Evolutionary conservation across 2,113 vertebrate species (phyloP).

Genomic region (Petromus typicus): DNA sequence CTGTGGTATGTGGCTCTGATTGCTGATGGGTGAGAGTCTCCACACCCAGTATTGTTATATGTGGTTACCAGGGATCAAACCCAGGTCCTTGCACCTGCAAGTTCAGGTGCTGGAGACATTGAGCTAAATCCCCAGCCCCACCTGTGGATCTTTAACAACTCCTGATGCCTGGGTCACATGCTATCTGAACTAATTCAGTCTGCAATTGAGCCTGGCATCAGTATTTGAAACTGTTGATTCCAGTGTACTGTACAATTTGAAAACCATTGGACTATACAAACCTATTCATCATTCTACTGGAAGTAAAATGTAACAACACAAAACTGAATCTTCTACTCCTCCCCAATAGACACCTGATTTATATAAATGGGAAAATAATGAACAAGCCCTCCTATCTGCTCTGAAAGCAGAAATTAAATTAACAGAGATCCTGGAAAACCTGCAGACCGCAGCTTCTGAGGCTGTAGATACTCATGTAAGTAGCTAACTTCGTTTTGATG

Average conservation of each 20-base stretch:
- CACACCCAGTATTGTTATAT: too few relatives aligned
- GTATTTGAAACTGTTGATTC: neutral
- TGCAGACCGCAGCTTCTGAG: neutral
- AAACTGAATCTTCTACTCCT: neutral
- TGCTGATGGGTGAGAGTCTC: too few relatives aligned
- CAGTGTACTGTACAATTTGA: neutral
- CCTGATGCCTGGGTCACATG: neutral
- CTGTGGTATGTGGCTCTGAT: too few relatives aligned
- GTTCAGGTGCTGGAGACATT: too few relatives aligned
- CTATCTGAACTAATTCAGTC: neutral
- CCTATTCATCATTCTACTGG: neutral
- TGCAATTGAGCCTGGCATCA: neutral
- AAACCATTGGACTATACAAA: neutral
- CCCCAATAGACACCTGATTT: conserved; percentile 25
- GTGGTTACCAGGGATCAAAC: too few relatives aligned
- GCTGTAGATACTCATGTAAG: conserved; percentile 35
- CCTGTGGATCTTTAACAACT: neutral
- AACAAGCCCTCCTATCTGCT: neutral
- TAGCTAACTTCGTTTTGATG: neutral
- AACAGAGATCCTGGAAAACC: neutral
- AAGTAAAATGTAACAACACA: neutral
- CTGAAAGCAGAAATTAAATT: neutral
- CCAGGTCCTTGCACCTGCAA: too few relatives aligned
- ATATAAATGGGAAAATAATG: neutral
- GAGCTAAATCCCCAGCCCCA: too few relatives aligned